Evolutionary conservation across 1,140 invertebrate genomes (phyloP).

Genomic region (Zaprionus camerounensis): DNA sequence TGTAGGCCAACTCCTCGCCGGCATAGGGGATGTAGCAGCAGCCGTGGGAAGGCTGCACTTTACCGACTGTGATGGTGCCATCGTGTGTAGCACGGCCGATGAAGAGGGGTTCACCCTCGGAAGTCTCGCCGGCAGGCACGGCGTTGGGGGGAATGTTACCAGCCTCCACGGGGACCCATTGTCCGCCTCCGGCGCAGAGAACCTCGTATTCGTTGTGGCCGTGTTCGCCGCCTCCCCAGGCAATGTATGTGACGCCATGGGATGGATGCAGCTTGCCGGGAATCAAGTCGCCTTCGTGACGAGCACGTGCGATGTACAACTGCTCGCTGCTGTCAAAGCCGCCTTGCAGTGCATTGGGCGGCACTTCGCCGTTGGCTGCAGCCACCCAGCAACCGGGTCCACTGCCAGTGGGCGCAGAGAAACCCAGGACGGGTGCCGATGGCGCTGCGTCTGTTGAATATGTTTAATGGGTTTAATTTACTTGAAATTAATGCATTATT

Average conservation of each 20-base stretch:
- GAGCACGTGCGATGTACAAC: constrained; percentile 89
- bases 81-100: constrained; percentile 89
- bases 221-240: constrained; percentile 92
- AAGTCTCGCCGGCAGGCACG: constrained; percentile 89
- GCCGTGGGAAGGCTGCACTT: constrained; percentile 89
- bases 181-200: constrained; percentile 86
- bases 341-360: constrained; percentile 89
- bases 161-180: constrained; percentile 87
- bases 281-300: constrained; percentile 90
- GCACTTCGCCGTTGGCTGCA: constrained; percentile 87
- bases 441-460: constrained; percentile 49
- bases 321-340: constrained; percentile 90
- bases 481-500: neutral
- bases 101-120: constrained; percentile 90
- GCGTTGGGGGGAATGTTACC: constrained; percentile 89
- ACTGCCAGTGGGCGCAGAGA: constrained; percentile 57
- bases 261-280: constrained; percentile 90
- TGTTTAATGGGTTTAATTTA: neutral
- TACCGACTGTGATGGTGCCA: constrained; percentile 88
- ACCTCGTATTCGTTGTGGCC: constrained; percentile 90
- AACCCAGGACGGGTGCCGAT: constrained; percentile 65
- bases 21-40: constrained; percentile 90
- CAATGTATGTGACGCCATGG: constrained; percentile 90
- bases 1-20: constrained; percentile 89
- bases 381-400: constrained; percentile 87